Evolutionary conservation across 2,888 invertebrate species (phyloP).

Genomic region (Acleris laterana): DNA sequence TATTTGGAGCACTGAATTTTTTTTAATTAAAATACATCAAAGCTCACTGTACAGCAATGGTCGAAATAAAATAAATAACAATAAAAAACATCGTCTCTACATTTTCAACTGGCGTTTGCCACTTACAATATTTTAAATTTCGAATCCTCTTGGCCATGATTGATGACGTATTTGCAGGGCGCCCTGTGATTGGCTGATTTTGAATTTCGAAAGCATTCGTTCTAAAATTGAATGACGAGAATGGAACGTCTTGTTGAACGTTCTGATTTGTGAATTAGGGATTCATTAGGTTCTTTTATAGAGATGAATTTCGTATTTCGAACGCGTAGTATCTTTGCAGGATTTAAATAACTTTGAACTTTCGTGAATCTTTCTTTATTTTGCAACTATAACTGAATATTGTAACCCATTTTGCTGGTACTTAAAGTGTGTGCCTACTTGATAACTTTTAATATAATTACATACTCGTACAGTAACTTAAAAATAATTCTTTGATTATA

Average conservation of each 20-base stretch:
- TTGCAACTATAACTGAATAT: too few species aligned
- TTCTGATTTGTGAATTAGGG: constrained; percentile 55
- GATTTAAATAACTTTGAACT: constrained; percentile 7
- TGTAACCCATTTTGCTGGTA: too few species aligned
- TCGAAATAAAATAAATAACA: neutral
- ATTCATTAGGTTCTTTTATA: constrained; percentile 32
- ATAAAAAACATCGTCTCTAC: neutral
- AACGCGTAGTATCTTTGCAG: constrained; percentile 19
- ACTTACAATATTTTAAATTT: constrained; percentile 41
- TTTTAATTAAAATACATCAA: too few species aligned
- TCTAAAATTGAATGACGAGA: constrained; percentile 53
- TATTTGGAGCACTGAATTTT: too few species aligned
- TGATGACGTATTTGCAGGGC: constrained; percentile 62
- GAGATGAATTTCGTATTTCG: constrained; percentile 24
- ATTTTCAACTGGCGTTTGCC: constrained; percentile 1
- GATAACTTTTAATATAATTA: too few species aligned
- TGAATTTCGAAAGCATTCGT: constrained; percentile 59
- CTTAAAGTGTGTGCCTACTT: too few species aligned
- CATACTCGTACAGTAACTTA: too few species aligned
- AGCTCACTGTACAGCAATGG: too few species aligned
- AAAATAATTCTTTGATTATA: too few species aligned
- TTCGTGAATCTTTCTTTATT: neutral
- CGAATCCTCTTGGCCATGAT: constrained; percentile 55
- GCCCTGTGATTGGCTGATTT: constrained; percentile 67
- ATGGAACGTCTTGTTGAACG: constrained; percentile 47